Evolutionary conservation across 2,888 invertebrate genomes (phyloP).

Genomic region (Pristionchus maxplancki): DNA sequence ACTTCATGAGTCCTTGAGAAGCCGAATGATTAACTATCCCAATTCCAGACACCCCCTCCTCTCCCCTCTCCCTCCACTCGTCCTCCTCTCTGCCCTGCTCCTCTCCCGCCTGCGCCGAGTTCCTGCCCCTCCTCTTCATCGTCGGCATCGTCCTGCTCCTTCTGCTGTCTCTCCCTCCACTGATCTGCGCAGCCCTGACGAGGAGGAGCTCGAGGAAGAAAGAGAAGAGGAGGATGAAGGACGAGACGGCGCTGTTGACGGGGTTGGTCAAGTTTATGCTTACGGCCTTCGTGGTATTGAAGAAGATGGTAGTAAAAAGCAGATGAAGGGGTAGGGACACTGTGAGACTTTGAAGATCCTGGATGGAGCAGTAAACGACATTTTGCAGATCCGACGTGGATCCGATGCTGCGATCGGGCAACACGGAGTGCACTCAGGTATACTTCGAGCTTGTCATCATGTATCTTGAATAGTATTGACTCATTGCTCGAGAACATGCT

Average conservation of each 20-base stretch:
- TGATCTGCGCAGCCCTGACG: constrained; percentile 40
- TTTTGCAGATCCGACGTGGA: constrained; percentile 66
- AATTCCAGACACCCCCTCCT: background rate
- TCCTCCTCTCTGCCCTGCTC: background rate
- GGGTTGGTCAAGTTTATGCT: background rate
- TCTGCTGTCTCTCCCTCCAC: constrained; percentile 1
- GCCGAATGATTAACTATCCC: background rate
- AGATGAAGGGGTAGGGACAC: too few relatives aligned
- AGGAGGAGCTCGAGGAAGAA: background rate
- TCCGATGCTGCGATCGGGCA: constrained; percentile 71
- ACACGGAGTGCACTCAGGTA: constrained; percentile 72
- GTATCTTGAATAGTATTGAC: too few relatives aligned
- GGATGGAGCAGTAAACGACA: too few relatives aligned
- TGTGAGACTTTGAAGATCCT: too few relatives aligned
- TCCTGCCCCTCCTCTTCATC: background rate
- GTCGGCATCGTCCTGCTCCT: background rate
- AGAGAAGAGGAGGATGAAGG: background rate
- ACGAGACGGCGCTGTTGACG: background rate
- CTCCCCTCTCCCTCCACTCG: background rate
- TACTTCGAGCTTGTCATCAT: too few relatives aligned
- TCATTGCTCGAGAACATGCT: too few relatives aligned
- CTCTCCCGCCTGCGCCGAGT: background rate
- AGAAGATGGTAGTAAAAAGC: too few relatives aligned
- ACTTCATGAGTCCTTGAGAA: too few relatives aligned
- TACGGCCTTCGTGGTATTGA: too few relatives aligned